Percentiles rank a stretch among this genome's conserved stretches.
phyloP scores from a whole-genome alignment of 92 coral and sea anemone species.

The Pocillopora grandis region DNA sequence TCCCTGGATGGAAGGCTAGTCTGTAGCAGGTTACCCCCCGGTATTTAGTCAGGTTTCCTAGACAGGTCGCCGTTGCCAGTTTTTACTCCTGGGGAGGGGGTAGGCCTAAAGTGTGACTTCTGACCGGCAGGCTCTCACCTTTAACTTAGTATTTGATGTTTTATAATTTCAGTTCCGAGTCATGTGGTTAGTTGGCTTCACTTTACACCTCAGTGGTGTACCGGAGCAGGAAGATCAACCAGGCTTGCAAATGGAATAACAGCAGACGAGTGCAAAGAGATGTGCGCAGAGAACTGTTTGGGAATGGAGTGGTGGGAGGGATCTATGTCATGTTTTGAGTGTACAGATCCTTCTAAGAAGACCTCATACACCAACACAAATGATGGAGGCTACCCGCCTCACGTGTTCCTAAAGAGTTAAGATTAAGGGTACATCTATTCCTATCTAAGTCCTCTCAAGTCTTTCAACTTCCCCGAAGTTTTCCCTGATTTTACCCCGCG shows the following conservation, averaged over 20 bases:
- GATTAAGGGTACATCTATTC: too few relatives aligned
- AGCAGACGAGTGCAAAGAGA: slow-evolving; percentile 23
- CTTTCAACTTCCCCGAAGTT: too few relatives aligned
- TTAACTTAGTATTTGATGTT: too few relatives aligned
- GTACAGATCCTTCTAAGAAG: slow-evolving; percentile 29
- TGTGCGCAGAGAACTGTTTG: slow-evolving; percentile 3
- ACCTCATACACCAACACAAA: neutral
- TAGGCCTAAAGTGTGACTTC: too few relatives aligned
- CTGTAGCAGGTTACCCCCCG: too few relatives aligned
- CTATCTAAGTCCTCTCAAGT: too few relatives aligned
- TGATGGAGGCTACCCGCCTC: slow-evolving; percentile 19
- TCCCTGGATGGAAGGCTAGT: too few relatives aligned
- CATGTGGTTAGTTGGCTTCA: slow-evolving; percentile 12
- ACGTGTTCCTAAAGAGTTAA: slow-evolving; percentile 27
- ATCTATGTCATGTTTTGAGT: neutral
- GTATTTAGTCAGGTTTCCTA: too few relatives aligned
- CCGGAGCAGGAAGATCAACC: neutral
- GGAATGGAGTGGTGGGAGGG: slow-evolving; percentile 43
- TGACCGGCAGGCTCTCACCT: too few relatives aligned
- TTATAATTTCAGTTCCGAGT: neutral
- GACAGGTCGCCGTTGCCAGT: too few relatives aligned
- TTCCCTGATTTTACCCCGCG: too few relatives aligned
- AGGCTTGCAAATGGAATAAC: neutral
- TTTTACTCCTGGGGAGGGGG: too few relatives aligned
- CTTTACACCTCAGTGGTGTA: slow-evolving; percentile 40